Evolutionary conservation across 2,113 vertebrate species (phyloP).

Genomic region (Haemorhous mexicanus): DNA sequence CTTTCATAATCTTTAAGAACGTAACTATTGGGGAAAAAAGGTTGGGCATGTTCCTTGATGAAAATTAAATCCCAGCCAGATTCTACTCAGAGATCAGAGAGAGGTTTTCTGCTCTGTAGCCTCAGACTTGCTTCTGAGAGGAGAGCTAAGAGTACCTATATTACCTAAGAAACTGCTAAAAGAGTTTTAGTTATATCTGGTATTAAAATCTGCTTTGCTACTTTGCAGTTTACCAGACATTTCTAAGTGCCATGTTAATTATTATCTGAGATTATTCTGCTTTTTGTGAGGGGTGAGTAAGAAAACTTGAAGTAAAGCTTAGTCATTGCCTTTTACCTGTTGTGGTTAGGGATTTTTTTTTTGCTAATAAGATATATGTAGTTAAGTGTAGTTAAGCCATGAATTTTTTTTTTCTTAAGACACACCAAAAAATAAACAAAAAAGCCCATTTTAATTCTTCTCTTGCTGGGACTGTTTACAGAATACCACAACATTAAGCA

Average conservation of each 20-base stretch:
- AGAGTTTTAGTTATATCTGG: background rate
- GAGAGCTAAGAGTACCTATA: background rate
- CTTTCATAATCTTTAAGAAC: background rate
- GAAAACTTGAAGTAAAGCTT: background rate
- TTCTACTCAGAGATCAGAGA: background rate
- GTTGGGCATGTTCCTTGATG: background rate
- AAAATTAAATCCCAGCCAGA: background rate
- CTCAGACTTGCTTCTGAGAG: background rate
- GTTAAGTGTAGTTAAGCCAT: background rate
- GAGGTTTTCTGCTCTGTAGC: background rate
- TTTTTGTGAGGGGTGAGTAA: background rate
- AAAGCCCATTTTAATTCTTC: background rate
- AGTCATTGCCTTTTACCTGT: background rate
- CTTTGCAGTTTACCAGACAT: background rate
- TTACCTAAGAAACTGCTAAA: background rate
- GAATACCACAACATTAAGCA: background rate
- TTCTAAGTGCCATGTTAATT: background rate
- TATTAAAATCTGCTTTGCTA: background rate
- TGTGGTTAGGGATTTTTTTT: background rate
- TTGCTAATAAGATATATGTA: background rate
- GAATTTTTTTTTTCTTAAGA: background rate
- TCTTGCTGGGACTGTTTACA: background rate
- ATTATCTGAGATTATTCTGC: background rate
- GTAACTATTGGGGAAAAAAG: background rate
- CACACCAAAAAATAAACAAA: background rate